These are phyloP conservation scores for Parus major DNA, from an alignment of 2,113 vertebrate genomes.

Conservation along the genomic window DNA sequence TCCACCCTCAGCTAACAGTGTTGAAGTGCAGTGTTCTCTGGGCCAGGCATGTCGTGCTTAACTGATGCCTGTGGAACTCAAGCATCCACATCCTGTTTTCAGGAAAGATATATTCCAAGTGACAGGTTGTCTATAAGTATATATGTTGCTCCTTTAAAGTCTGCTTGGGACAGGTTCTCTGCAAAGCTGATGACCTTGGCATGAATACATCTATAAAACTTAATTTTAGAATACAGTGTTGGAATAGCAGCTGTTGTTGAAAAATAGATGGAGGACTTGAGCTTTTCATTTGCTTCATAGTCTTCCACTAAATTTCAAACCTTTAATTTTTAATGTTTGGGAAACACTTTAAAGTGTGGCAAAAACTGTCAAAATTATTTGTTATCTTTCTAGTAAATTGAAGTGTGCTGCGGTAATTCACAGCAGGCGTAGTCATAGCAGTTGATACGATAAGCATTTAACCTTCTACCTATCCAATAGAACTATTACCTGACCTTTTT, in stretches of 20 bases:
- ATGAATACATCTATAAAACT: not conserved
- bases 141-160: not conserved
- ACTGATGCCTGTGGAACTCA: not conserved
- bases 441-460: not conserved
- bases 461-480: not conserved
- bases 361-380: not conserved
- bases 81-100: not conserved
- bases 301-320: not conserved
- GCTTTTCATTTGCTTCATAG: not conserved
- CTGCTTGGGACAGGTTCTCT: not conserved
- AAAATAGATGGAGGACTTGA: not conserved
- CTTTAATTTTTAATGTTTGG: not conserved
- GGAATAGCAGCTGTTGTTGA: not conserved
- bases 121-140: constrained; percentile 31
- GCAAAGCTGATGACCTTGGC: not conserved
- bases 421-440: not conserved
- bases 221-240: not conserved
- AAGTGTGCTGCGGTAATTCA: not conserved
- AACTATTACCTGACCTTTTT: not conserved
- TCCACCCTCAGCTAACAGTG: not conserved
- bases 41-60: not conserved
- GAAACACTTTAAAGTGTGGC: not conserved
- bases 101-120: not conserved
- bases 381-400: not conserved
- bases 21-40: not conserved